Conservation (phyloP, 2,888 invertebrate species). For the Zaprionus bogoriensis region DNA sequence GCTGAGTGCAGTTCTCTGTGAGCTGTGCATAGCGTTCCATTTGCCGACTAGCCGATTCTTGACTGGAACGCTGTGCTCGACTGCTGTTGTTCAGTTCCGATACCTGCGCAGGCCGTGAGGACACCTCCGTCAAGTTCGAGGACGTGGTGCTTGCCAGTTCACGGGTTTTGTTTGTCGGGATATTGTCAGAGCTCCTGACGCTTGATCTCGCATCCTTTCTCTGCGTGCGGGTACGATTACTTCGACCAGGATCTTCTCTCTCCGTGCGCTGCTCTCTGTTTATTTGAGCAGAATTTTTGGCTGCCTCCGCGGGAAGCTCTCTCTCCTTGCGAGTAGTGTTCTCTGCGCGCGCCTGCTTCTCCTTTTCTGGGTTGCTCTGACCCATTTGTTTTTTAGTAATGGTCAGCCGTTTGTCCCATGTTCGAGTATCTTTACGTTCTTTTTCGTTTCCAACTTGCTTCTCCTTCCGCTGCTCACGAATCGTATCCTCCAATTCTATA, state of each 20-base stretch:
- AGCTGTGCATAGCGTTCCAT: constrained; percentile 83
- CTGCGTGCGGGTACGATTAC: too few species aligned
- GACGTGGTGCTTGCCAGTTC: too few species aligned
- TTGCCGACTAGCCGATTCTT: constrained; percentile 23
- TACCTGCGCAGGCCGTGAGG: background rate
- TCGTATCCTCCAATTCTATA: constrained; percentile 77
- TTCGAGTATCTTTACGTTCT: too few species aligned
- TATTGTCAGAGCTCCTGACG: too few species aligned
- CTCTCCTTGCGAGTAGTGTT: constrained; percentile 41
- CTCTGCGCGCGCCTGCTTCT: too few species aligned
- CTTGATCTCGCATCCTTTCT: too few species aligned
- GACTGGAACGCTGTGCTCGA: constrained; percentile 3
- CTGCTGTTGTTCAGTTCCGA: background rate
- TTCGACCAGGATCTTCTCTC: too few species aligned
- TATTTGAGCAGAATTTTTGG: background rate
- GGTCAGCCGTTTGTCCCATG: too few species aligned
- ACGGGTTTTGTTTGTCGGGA: too few species aligned
- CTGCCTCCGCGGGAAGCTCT: constrained; percentile 53
- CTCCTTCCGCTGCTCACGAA: constrained; percentile 40
- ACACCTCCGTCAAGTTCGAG: background rate
- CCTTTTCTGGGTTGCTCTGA: constrained; percentile 12
- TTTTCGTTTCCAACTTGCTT: constrained; percentile 13
- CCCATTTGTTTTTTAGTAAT: too few species aligned
- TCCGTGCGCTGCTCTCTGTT: background rate
- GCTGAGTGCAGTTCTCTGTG: constrained; percentile 84